These are phyloP conservation scores for Gallinago solitaria DNA, from an alignment of 2,797 vertebrate genomes.

Conservation along the genomic window DNA sequence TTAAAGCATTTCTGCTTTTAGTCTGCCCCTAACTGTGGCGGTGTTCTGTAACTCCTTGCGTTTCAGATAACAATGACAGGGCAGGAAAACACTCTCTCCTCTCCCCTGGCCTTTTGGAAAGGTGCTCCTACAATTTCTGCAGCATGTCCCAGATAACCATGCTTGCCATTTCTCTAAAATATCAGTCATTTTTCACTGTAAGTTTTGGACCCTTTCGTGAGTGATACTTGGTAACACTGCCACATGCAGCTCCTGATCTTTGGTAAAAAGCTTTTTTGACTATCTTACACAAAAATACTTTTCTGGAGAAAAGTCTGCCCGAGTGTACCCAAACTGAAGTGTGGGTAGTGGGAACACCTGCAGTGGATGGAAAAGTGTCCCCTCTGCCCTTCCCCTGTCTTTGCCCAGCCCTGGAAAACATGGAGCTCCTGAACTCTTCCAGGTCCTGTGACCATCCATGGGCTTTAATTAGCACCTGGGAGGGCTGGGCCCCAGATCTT, in stretches of 20 bases:
- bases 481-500: not conserved
- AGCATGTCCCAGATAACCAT: not conserved
- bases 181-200: not conserved
- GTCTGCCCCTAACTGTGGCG: not conserved
- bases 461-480: not conserved
- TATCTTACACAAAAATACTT: not conserved
- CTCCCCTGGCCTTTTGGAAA: not conserved
- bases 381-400: not conserved
- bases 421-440: not conserved
- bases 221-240: not conserved
- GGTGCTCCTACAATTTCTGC: not conserved
- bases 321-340: not conserved
- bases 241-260: not conserved
- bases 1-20: not conserved
- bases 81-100: not conserved
- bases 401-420: not conserved
- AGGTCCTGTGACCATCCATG: not conserved
- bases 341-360: not conserved
- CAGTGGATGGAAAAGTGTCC: not conserved
- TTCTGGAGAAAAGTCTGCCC: not conserved
- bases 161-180: not conserved
- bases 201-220: not conserved
- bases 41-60: not conserved
- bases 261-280: not conserved
- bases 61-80: not conserved